phyloP scores from a whole-genome alignment of 2,113 vertebrate genomes.

The Petaurus breviceps region DNA sequence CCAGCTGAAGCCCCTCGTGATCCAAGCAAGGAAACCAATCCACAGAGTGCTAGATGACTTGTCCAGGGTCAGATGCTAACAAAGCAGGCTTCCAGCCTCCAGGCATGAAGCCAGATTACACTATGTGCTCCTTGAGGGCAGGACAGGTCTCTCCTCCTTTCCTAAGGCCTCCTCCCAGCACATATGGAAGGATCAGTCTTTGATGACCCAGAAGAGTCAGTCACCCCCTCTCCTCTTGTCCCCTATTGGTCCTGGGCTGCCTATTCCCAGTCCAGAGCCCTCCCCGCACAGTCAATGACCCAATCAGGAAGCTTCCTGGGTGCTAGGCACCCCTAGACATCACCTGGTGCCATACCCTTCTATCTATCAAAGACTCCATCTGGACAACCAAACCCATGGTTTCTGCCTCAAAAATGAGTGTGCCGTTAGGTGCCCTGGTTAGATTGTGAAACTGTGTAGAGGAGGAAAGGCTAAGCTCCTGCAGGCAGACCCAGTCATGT shows the following conservation, averaged over 20 bases:
- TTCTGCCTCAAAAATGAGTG: neutral
- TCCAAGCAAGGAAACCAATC: too few relatives aligned
- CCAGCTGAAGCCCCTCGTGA: too few relatives aligned
- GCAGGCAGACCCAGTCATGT: too few relatives aligned
- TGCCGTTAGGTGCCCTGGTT: neutral
- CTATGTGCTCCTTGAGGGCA: neutral
- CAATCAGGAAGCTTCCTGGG: neutral
- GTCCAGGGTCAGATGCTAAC: too few relatives aligned
- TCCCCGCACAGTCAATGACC: too few relatives aligned
- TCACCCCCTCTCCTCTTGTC: neutral
- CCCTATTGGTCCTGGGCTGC: neutral
- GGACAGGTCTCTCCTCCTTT: too few relatives aligned
- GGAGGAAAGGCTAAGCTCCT: neutral
- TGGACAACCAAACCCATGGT: neutral
- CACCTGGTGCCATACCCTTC: neutral
- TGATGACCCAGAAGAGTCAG: neutral
- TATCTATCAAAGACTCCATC: neutral
- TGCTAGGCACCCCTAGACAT: neutral
- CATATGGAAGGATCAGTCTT: neutral
- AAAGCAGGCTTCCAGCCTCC: neutral
- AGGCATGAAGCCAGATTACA: too few relatives aligned
- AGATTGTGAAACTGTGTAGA: neutral
- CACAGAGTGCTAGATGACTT: too few relatives aligned
- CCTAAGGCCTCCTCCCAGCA: neutral
- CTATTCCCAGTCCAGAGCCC: neutral